Evolutionary conservation across 1,140 invertebrate genomes (phyloP), one percentile per base, ranked within the genome.

Genomic region (Acyrthosiphon pisum): DNA sequence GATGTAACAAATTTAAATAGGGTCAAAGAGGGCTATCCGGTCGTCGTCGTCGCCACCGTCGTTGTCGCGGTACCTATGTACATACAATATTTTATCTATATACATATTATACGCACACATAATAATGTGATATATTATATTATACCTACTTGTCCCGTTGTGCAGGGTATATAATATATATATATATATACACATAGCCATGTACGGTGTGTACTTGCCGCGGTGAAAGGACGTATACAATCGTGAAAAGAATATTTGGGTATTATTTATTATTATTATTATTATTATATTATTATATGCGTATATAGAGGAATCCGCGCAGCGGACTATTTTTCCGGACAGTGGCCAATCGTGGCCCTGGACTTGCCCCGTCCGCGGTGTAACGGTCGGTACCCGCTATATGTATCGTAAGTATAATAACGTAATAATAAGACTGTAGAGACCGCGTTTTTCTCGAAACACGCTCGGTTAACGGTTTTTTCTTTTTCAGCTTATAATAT

Each of bases 1-100:
- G 81, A 93, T 84, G 91, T 93, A 93, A 93, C 91, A 93, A 93
- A 93, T 93, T 93, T 93, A 93, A 93, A 93, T 86, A 93, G 91
- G 91, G 91, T 93, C 91, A 93, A 93, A 93, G 6, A 93, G 91
- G 91, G 91, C 81, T 56, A 56, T 84, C 76, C 91, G 76, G 91
- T 30, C 50, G 68, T 37, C 46, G 48, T 35, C 46, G 68, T 26
- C 41, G 20, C 46, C 48, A 41, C 41, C 41, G 41, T 41, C 41
- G 41, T 41, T 2, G 35, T 35, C 44, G 30, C 18, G 6, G 18
- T 35, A 48, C 18, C 20, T 50, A 88, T 48, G 18, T 7, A 11
- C 6, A 46, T 35, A 50, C 20, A 14, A 83, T 48, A 41, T 87
- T 30, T n/a, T 50, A 87, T 48, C 8, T 46, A n/a, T 48, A 46